Percentiles rank a stretch among this genome's conserved stretches.
phyloP scores from a whole-genome alignment of 2,797 vertebrate species.

The Austrolebias charrua region DNA sequence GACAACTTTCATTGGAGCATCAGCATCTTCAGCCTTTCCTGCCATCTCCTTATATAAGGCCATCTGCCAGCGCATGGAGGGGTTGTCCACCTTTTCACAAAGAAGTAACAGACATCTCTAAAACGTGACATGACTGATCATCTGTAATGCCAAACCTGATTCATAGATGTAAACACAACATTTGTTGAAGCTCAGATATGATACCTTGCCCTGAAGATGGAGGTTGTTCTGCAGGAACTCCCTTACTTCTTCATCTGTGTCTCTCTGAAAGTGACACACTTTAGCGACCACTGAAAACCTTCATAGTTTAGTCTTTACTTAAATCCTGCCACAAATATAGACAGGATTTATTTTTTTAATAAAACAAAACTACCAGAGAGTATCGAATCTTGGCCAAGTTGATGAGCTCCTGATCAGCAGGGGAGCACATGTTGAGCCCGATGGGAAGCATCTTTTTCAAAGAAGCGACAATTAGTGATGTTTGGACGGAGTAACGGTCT shows the following conservation, averaged over 20 bases:
- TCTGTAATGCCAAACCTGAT: background rate
- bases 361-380: slow-evolving; percentile 82
- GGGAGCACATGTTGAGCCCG: slow-evolving; percentile 96
- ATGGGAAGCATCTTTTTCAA: slow-evolving; percentile 98
- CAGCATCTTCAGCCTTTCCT: slow-evolving; percentile 88
- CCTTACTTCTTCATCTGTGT: slow-evolving; percentile 94
- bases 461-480: slow-evolving; percentile 92
- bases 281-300: slow-evolving; percentile 7
- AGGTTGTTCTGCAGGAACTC: slow-evolving; percentile 92
- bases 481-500: slow-evolving; percentile 93
- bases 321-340: slow-evolving; percentile 1
- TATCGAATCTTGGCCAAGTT: slow-evolving; percentile 90
- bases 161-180: background rate
- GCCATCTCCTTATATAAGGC: slow-evolving; percentile 89
- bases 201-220: slow-evolving; percentile 92
- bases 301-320: background rate
- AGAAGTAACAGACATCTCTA: slow-evolving; percentile 29
- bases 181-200: background rate
- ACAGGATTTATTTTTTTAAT: slow-evolving; percentile 1
- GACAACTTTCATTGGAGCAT: slow-evolving; percentile 89
- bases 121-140: background rate
- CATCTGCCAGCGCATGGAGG: slow-evolving; percentile 95
- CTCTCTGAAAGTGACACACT: slow-evolving; percentile 81
- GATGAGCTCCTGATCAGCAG: slow-evolving; percentile 94
- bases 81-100: slow-evolving; percentile 85